These are phyloP conservation scores for Diprion similis DNA, from an alignment of 1,140 invertebrate genomes.

Conservation along the genomic window DNA sequence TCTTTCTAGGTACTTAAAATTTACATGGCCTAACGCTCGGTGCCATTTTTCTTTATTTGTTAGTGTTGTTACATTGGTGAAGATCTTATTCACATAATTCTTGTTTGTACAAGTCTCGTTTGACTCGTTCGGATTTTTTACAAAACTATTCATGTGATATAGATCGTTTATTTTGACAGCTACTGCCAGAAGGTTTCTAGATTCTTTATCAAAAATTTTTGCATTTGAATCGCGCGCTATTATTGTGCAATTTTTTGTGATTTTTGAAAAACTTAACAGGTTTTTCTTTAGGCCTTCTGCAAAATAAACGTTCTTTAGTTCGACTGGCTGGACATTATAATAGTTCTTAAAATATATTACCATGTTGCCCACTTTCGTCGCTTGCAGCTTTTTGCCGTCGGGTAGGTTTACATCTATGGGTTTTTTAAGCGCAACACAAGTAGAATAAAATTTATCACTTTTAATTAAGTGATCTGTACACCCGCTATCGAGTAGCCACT, in stretches of 20 bases:
- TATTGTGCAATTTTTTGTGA: constrained; percentile 21
- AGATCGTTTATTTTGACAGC: constrained; percentile 26
- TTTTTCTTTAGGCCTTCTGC: constrained; percentile 25
- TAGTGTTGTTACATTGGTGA: constrained; percentile 20
- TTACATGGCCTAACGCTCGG: constrained; percentile 30
- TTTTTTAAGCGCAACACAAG: constrained; percentile 17
- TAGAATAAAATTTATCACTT: constrained; percentile 20
- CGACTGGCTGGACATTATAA: constrained; percentile 15
- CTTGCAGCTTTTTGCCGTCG: constrained; percentile 29
- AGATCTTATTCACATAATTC: constrained; percentile 6
- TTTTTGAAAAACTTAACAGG: constrained; percentile 27
- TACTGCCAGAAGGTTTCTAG: constrained; percentile 18
- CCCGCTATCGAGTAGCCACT: constrained; percentile 35
- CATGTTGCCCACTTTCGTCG: constrained; percentile 27
- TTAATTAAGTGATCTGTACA: constrained; percentile 29
- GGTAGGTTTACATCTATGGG: constrained; percentile 28
- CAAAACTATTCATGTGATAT: constrained; percentile 25
- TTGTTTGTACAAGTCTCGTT: background rate
- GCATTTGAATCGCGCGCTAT: constrained; percentile 18
- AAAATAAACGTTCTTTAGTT: constrained; percentile 27
- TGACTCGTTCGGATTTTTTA: constrained; percentile 8
- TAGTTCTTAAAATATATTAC: constrained; percentile 25
- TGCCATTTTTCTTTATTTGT: constrained; percentile 34
- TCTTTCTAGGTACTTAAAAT: constrained; percentile 35
- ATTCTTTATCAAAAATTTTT: constrained; percentile 28